Conservation (phyloP, 53 echinoderm and acorn worm species). For the Holothuria scabra region DNA sequence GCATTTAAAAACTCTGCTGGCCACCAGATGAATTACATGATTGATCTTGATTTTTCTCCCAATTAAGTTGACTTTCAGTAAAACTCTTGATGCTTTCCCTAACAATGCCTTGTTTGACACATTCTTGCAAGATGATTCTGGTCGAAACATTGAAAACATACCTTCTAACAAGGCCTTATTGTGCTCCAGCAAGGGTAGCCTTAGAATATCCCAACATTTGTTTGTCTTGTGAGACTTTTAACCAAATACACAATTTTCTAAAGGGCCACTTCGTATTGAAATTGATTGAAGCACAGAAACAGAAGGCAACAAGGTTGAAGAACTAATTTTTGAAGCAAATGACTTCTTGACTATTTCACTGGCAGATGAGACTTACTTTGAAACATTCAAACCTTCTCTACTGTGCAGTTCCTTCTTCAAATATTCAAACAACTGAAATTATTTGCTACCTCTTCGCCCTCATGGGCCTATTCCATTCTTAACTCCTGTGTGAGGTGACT, state of each 20-base stretch:
- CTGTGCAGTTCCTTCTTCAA: neutral
- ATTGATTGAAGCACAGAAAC: slow-evolving; percentile 5
- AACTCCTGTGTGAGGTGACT: slow-evolving; percentile 1
- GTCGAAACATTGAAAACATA: slow-evolving; percentile 6
- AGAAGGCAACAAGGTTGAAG: slow-evolving; percentile 7
- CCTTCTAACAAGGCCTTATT: slow-evolving; percentile 29
- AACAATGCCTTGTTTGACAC: slow-evolving; percentile 22
- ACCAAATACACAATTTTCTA: slow-evolving; percentile 3
- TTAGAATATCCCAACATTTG: slow-evolving; percentile 22
- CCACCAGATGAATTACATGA: neutral
- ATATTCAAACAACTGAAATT: neutral
- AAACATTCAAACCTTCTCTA: neutral
- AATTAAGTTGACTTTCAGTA: neutral
- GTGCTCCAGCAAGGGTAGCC: neutral
- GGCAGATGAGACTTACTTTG: neutral
- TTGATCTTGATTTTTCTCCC: neutral
- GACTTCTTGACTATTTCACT: neutral
- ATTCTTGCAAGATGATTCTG: slow-evolving; percentile 7
- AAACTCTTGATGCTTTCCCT: slow-evolving; percentile 25
- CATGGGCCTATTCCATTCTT: neutral
- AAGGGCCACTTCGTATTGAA: neutral
- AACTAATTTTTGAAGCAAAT: slow-evolving; percentile 2
- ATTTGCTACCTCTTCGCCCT: neutral
- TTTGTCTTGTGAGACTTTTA: neutral
- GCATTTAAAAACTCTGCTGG: neutral